Evolutionary conservation across 2,797 vertebrate genomes (phyloP), one percentile per base, ranked within the genome.

Genomic region (Coregonus sp.): DNA sequence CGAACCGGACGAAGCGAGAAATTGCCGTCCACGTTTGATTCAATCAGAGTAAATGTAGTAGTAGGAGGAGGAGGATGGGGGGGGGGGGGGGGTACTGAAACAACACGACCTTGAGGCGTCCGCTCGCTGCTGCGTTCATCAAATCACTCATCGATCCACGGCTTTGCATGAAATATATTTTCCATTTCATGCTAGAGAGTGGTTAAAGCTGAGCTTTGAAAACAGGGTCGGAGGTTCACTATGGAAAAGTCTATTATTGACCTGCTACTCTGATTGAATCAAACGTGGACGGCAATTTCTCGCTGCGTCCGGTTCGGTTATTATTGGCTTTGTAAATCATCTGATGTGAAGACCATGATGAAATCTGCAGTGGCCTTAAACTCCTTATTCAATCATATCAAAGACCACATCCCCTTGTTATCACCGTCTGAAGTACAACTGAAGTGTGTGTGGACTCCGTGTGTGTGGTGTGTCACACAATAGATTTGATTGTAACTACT

Each of bases 21-120:
- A 63, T 61, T 12, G 20, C 7, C 0, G 9, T 61, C 59, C 59
- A 61, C 20, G 6, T 61, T 70, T 70, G 40, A 37, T 25, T 25
- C 25, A 68, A 68, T 14, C 66, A 68, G 29, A 65, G 71, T 6
- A 72, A 77, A 52, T 50, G n/a, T n/a, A n/a, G n/a, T n/a, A n/a
- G n/a, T n/a, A n/a, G n/a, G n/a, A n/a, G n/a, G n/a, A n/a, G n/a
- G n/a, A n/a, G n/a, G n/a, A n/a, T n/a, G n/a, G n/a, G n/a, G n/a
- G n/a, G n/a, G n/a, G 4, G 31, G 1, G 14, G 7, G 25, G 29
- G 15, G 66, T 9, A 29, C 20, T 63, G 20, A 20, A 63, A 63
- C 25, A 59, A 5, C 18, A 6, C 1, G 11, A 63, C 20, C 20
- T 25, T 25, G 20, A 63, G 12, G n/a, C 9, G 7, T 2, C n/a